Conservation (phyloP, 1,140 invertebrate species). For the Drosophila miranda region DNA sequence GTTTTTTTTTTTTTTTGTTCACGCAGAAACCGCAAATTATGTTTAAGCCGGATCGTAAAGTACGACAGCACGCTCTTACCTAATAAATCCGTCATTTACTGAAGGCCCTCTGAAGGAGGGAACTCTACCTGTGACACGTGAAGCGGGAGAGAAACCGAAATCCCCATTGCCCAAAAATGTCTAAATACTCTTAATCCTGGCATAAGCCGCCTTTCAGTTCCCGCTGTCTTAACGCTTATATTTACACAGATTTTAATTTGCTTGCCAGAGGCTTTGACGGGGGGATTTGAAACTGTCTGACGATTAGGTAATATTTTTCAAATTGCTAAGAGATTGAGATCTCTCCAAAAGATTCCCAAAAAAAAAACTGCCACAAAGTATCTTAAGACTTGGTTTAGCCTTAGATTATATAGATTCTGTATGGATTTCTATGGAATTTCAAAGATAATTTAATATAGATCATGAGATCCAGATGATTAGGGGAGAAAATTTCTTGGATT, state of each 20-base stretch:
- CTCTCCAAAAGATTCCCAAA: background rate
- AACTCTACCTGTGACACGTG: constrained; percentile 38
- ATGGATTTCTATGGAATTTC: background rate
- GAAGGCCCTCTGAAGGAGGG: constrained; percentile 20
- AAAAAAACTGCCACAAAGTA: background rate
- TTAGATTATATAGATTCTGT: constrained; percentile 11
- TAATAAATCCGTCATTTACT: constrained; percentile 66
- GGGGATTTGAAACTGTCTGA: background rate
- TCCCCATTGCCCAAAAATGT: constrained; percentile 12
- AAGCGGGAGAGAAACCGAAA: too few species aligned
- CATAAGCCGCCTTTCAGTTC: constrained; percentile 18
- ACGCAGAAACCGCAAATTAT: constrained; percentile 66
- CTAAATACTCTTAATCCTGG: constrained; percentile 39
- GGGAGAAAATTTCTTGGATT: too few species aligned
- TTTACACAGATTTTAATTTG: constrained; percentile 65
- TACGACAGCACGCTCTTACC: constrained; percentile 54
- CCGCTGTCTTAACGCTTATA: constrained; percentile 34
- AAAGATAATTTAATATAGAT: constrained; percentile 12
- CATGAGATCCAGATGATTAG: background rate
- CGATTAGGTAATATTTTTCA: constrained; percentile 29
- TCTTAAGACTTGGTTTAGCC: background rate
- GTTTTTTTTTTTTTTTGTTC: constrained; percentile 22
- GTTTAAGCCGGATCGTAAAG: constrained; percentile 52
- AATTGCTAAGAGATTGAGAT: background rate
- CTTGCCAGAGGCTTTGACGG: constrained; percentile 26